phyloP scores from a whole-genome alignment of 2,797 vertebrate genomes.

The Aotus griseimembra region DNA sequence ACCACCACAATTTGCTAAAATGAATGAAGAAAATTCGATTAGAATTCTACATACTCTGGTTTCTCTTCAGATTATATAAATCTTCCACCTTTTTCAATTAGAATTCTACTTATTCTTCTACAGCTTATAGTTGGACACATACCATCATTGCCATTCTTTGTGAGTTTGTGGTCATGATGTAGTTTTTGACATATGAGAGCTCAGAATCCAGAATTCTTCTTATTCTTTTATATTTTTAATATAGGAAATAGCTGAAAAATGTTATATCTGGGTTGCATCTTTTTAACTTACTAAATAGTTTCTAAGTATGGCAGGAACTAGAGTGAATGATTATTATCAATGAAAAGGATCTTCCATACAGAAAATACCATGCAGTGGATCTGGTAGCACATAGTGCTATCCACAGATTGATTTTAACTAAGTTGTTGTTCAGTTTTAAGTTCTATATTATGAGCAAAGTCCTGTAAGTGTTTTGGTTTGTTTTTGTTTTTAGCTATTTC shows the following conservation, averaged over 20 bases:
- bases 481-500: not conserved
- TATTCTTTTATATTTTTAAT: not conserved
- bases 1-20: not conserved
- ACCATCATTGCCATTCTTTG: not conserved
- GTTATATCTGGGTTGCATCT: not conserved
- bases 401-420: slow-evolving; percentile 7
- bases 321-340: not conserved
- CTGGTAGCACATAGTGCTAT: not conserved
- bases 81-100: not conserved
- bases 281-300: not conserved
- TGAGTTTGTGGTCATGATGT: not conserved
- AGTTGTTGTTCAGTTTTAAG: slow-evolving; percentile 4
- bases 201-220: not conserved
- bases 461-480: not conserved
- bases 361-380: not conserved
- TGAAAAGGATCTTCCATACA: slow-evolving; percentile 15
- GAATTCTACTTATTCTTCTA: not conserved
- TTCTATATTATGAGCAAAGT: not conserved
- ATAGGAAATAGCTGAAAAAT: not conserved
- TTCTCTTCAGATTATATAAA: not conserved
- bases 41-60: not conserved
- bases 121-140: not conserved
- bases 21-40: not conserved
- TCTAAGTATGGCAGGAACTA: not conserved
- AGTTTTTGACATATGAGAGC: not conserved